phyloP scores from a whole-genome alignment of 1,140 invertebrate species.

The Anagrus nilaparvatae region DNA sequence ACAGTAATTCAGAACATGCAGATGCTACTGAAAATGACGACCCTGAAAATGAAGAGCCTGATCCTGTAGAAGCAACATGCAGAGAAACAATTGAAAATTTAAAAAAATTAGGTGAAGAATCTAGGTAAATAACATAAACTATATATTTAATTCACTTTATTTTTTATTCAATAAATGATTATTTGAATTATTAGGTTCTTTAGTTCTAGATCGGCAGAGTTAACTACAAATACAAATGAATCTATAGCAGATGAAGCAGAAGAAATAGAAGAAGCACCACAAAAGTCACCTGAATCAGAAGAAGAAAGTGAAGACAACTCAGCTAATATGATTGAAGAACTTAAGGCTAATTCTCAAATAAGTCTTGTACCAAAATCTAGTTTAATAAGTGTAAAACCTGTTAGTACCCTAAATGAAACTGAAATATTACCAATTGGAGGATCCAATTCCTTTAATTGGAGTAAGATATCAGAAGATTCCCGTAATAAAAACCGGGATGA shows the following conservation, averaged over 20 bases:
- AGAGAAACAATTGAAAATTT: conserved; percentile 41
- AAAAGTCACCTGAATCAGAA: too few relatives aligned
- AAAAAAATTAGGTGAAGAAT: conserved; percentile 37
- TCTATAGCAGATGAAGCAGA: conserved; percentile 18
- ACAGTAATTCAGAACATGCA: conserved; percentile 28
- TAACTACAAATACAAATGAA: conserved; percentile 14
- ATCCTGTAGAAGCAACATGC: conserved; percentile 36
- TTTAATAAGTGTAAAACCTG: conserved; percentile 10
- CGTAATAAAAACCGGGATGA: conserved; percentile 12
- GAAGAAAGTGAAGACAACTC: conserved; percentile 16
- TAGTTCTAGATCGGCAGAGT: conserved; percentile 26
- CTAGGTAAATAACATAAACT: conserved; percentile 26
- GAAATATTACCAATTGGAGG: conserved; percentile 8
- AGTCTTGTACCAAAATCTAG: conserved; percentile 28
- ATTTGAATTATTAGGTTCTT: conserved; percentile 15
- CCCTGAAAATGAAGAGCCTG: conserved; percentile 35
- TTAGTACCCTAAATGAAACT: conserved; percentile 4
- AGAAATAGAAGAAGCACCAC: conserved; percentile 7
- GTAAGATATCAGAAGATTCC: conserved; percentile 26
- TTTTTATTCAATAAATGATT: conserved; percentile 10
- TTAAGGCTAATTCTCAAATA: conserved; percentile 25
- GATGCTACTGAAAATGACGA: conserved; percentile 28
- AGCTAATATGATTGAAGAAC: conserved; percentile 16
- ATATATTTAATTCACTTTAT: background rate
- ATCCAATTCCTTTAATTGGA: conserved; percentile 30